Percentiles rank a stretch among this genome's conserved stretches.
These are phyloP conservation scores for Muscicapa striata DNA, from an alignment of 2,797 vertebrate genomes.

Conservation along the genomic window DNA sequence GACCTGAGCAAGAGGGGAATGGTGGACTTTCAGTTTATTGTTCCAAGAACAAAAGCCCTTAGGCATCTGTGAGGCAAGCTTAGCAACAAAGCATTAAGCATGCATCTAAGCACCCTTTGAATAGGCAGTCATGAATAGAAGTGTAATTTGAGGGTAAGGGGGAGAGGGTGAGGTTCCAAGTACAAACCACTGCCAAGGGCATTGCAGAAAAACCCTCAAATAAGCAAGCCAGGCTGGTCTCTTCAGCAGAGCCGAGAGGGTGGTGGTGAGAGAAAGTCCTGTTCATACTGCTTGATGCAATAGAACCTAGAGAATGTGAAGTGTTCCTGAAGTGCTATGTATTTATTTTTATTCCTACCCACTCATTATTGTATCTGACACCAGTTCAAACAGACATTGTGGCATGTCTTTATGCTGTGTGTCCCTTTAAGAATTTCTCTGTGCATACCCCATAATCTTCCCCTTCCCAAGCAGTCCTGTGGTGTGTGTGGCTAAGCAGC, in stretches of 20 bases:
- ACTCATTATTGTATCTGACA: conserved; percentile 30
- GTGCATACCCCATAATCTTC: background rate
- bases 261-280: background rate
- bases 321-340: background rate
- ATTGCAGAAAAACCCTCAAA: background rate
- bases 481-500: conserved; percentile 2
- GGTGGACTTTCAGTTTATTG: background rate
- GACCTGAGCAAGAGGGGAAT: background rate
- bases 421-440: conserved; percentile 15
- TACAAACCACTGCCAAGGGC: background rate
- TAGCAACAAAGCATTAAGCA: background rate
- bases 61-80: background rate
- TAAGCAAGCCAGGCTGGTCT: background rate
- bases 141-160: conserved; percentile 29
- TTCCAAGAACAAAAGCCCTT: background rate
- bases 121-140: background rate
- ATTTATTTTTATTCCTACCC: conserved; percentile 23
- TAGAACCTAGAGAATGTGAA: background rate
- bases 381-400: background rate
- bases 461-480: conserved; percentile 31
- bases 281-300: background rate
- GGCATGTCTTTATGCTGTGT: background rate
- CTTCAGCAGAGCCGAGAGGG: background rate
- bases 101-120: conserved; percentile 1
- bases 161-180: background rate